Evolutionary conservation across 2,113 vertebrate genomes (phyloP), one percentile per base, ranked within the genome.

Genomic region (Orientallactaga bullata): DNA sequence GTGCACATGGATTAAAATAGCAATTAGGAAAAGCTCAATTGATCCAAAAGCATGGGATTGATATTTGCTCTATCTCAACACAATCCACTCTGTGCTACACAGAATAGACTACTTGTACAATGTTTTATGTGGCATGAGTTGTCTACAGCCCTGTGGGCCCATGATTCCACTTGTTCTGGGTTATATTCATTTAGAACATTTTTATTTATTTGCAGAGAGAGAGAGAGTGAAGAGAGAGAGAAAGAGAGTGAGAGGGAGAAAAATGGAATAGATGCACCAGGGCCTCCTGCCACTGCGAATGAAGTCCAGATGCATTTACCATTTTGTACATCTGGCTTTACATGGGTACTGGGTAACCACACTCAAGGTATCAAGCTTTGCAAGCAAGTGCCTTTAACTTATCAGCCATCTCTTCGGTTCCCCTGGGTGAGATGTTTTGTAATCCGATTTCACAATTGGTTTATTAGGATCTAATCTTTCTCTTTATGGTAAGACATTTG

Each of bases 391-490:
- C 55, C 55, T 55, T 55, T 55, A 55, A 55, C 55, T 55, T 6
- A 7, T 55, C 11, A 55, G 15, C 55, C 55, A 55, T 55, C 55
- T 55, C 55, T 55, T 16, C 55, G 3, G 55, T 55, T 16, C 15
- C 55, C 55, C 55, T 55, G 11, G 55, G 55, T 85, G 73, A 95
- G 93, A 88, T 85, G n/a, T 95, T 58, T 85, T 74, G 58, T 85
- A 71, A 85, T 76, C 78, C 93, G 61, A 95, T 93, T 94, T 96
- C 94, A 97, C 96, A 98, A 95, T 94, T 93, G 79, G 82, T 91
- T 94, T 86, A 90, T 12, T 74, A 96, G 97, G 88, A 84, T 32
- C 16, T 87, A 83, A 81, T 95, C 96, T 88, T 97, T 97, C 89
- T 55, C 55, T 73, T 60, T 88, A 21, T 78, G 58, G 92, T 94